These are phyloP conservation scores for Telenomus remus DNA, from an alignment of 1,140 invertebrate genomes.

Conservation along the genomic window DNA sequence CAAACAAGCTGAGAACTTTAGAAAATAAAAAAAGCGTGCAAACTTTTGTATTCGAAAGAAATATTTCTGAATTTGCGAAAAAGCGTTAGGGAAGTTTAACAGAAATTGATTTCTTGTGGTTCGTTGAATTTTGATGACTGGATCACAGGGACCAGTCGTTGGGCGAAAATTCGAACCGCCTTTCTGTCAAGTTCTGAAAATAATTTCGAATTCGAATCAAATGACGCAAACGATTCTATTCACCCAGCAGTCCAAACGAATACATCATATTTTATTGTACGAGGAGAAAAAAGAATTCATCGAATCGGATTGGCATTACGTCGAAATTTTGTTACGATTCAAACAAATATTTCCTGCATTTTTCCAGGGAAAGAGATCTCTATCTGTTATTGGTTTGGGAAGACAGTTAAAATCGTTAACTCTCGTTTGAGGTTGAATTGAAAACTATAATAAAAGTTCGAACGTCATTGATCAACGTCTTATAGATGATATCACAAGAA, in stretches of 20 bases:
- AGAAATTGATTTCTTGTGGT: too few relatives aligned
- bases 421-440: too few relatives aligned
- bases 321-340: background rate
- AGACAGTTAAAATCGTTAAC: too few relatives aligned
- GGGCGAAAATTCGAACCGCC: background rate
- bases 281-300: background rate
- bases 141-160: background rate
- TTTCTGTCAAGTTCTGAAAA: background rate
- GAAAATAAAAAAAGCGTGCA: too few relatives aligned
- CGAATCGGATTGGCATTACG: slow-evolving; percentile 1
- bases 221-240: slow-evolving; percentile 7
- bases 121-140: background rate
- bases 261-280: background rate
- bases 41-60: too few relatives aligned
- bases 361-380: too few relatives aligned
- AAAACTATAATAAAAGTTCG: too few relatives aligned
- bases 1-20: background rate
- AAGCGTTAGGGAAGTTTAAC: too few relatives aligned
- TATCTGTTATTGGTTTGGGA: too few relatives aligned
- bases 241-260: background rate
- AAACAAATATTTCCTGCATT: background rate
- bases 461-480: too few relatives aligned
- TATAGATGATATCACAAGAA: too few relatives aligned
- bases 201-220: slow-evolving; percentile 10
- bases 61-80: too few relatives aligned